These are phyloP conservation scores for Ceratoteleas bidentatus DNA, from an alignment of 1,140 invertebrate genomes.

Conservation along the genomic window DNA sequence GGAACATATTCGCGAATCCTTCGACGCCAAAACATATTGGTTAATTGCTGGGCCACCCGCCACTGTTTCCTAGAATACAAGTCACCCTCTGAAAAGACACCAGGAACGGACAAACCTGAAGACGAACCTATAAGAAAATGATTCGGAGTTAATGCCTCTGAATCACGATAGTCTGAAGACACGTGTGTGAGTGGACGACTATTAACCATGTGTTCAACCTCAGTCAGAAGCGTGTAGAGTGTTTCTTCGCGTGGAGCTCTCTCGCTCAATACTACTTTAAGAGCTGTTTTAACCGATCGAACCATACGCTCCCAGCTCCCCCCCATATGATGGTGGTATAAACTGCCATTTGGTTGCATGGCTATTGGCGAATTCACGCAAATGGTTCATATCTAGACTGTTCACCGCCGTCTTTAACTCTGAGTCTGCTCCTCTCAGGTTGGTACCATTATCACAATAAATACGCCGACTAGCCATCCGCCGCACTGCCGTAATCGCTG, in stretches of 20 bases:
- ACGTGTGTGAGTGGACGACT: slow-evolving; percentile 5
- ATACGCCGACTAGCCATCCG: slow-evolving; percentile 65
- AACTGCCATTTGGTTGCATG: neutral
- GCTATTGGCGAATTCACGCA: neutral
- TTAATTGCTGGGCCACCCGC: slow-evolving; percentile 18
- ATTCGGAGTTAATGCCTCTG: slow-evolving; percentile 56
- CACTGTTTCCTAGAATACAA: slow-evolving; percentile 23
- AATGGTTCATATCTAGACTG: neutral
- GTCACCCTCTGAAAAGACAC: neutral
- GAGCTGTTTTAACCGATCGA: neutral
- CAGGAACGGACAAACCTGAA: neutral
- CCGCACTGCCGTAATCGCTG: slow-evolving; percentile 62
- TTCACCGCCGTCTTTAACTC: slow-evolving; percentile 8
- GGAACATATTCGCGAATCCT: slow-evolving; percentile 40
- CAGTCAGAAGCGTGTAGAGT: neutral
- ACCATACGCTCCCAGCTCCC: neutral
- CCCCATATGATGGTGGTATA: neutral
- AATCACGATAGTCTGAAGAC: slow-evolving; percentile 17
- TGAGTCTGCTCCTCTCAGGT: slow-evolving; percentile 1
- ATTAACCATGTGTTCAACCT: slow-evolving; percentile 13
- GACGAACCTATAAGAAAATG: slow-evolving; percentile 68
- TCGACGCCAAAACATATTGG: slow-evolving; percentile 42
- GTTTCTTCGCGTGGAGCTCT: neutral
- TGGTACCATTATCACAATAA: slow-evolving; percentile 68
- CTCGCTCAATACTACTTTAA: neutral